Percentiles rank a stretch among this genome's conserved stretches.
These are phyloP conservation scores for Cylindroiulus punctatus DNA, from an alignment of 2,888 invertebrate species.

Conservation along the genomic window DNA sequence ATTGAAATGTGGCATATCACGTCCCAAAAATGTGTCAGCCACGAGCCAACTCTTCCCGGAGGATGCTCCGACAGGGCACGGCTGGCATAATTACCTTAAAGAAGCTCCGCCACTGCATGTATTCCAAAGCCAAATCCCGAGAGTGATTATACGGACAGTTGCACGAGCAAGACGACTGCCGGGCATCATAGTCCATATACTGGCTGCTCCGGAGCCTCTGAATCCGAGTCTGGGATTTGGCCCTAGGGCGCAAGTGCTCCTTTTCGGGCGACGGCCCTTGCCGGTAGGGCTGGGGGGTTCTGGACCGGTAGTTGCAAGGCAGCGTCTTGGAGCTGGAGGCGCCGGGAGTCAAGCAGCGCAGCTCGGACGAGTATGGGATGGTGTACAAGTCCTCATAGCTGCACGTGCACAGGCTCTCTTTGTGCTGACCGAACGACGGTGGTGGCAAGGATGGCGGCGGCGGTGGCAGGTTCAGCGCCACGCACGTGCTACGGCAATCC, in stretches of 20 bases:
- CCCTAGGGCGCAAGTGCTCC: conserved; percentile 1
- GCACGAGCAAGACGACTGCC: background rate
- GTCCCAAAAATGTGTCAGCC: background rate
- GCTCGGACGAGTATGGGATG: background rate
- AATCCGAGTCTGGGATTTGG: conserved; percentile 35
- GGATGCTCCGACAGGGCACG: background rate
- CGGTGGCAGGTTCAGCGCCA: conserved; percentile 50
- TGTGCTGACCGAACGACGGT: background rate
- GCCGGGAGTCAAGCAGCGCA: conserved; percentile 21
- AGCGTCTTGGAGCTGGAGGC: conserved; percentile 6
- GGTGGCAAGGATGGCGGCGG: conserved; percentile 44
- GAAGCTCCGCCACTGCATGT: conserved; percentile 55
- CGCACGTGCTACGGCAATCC: conserved; percentile 13
- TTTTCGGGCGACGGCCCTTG: conserved; percentile 17
- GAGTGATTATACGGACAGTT: conserved; percentile 50
- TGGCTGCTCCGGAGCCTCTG: conserved; percentile 2
- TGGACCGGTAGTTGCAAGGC: conserved; percentile 23
- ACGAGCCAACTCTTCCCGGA: background rate
- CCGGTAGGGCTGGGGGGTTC: conserved; percentile 49
- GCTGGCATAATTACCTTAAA: conserved; percentile 15
- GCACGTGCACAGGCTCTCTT: background rate
- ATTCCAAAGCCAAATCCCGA: conserved; percentile 53
- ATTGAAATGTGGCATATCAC: background rate
- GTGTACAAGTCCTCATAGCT: conserved; percentile 50
- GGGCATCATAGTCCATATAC: background rate